A percentile compares a stretch with the other conserved stretches of the same genome.
phyloP scores from a whole-genome alignment of 1,140 invertebrate species.

The Scaptomyza graminum region DNA sequence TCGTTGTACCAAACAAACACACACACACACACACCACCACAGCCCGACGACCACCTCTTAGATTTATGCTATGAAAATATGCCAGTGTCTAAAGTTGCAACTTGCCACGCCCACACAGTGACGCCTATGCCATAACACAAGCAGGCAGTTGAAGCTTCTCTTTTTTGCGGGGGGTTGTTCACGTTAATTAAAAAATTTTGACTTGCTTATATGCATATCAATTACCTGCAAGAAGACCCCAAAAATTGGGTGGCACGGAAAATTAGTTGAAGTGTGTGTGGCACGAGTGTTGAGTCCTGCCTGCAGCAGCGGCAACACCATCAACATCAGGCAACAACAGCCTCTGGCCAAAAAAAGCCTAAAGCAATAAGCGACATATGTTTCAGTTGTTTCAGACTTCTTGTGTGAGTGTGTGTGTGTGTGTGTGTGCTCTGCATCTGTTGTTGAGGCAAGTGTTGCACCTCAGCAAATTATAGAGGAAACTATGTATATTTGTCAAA shows the following conservation, averaged over 20 bases:
- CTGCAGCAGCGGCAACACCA: not conserved
- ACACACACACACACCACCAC: slow-evolving; percentile 11
- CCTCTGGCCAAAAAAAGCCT: not conserved
- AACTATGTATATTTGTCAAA: no score
- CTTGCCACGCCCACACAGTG: slow-evolving; percentile 15
- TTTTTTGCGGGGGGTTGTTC: slow-evolving; percentile 52
- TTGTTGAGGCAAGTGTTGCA: slow-evolving; percentile 16
- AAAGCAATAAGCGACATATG: slow-evolving; percentile 24
- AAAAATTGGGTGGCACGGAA: not conserved
- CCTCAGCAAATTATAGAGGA: no score
- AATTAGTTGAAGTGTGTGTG: not conserved
- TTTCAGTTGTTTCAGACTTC: not conserved
- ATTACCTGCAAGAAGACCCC: slow-evolving; percentile 42
- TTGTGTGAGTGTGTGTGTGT: not conserved
- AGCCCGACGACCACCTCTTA: not conserved
- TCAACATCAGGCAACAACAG: not conserved
- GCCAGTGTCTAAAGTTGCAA: slow-evolving; percentile 60
- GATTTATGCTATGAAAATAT: slow-evolving; percentile 76
- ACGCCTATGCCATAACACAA: slow-evolving; percentile 6
- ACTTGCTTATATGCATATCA: slow-evolving; percentile 72
- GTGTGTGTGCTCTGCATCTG: not conserved
- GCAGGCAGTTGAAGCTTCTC: not conserved
- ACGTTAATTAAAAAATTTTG: slow-evolving; percentile 67
- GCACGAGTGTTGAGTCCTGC: not conserved
- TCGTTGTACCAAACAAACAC: slow-evolving; percentile 7